These are phyloP conservation scores for Aldrovandia affinis DNA, from an alignment of 2,797 vertebrate species.

Conservation along the genomic window DNA sequence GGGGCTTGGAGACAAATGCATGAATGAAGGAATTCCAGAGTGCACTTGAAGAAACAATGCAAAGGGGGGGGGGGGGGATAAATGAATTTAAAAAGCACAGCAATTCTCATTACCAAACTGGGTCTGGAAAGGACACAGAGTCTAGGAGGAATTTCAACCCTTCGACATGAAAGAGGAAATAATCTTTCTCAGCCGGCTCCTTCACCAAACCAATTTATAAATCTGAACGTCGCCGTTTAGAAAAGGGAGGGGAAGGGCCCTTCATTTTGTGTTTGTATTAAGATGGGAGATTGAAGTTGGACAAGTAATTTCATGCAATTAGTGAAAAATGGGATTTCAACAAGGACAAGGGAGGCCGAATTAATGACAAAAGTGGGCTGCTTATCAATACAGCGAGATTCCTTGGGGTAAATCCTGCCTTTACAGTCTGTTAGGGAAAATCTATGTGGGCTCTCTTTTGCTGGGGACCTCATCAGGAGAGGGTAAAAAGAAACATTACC, in stretches of 20 bases:
- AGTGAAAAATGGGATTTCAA: slow-evolving; percentile 59
- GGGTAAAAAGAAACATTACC: slow-evolving; percentile 23
- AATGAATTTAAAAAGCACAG: slow-evolving; percentile 66
- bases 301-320: slow-evolving; percentile 65
- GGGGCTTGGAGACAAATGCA: slow-evolving; percentile 63
- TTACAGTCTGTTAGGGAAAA: slow-evolving; percentile 37
- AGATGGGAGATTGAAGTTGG: slow-evolving; percentile 57
- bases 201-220: slow-evolving; percentile 74
- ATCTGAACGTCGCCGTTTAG: slow-evolving; percentile 69
- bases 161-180: slow-evolving; percentile 74
- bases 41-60: slow-evolving; percentile 28
- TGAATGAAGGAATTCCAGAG: slow-evolving; percentile 74
- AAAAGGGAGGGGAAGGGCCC: slow-evolving; percentile 48
- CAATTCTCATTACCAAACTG: slow-evolving; percentile 81
- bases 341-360: slow-evolving; percentile 52
- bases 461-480: slow-evolving; percentile 20
- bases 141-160: slow-evolving; percentile 71
- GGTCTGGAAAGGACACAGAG: slow-evolving; percentile 74
- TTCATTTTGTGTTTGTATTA: slow-evolving; percentile 62
- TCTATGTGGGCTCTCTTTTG: slow-evolving; percentile 17
- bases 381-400: slow-evolving; percentile 48
- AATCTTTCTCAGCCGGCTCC: slow-evolving; percentile 70
- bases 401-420: slow-evolving; percentile 44
- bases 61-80: slow-evolving; percentile 59
- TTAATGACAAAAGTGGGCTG: slow-evolving; percentile 48